These are phyloP conservation scores for Orthonychiurus folsomi DNA, from an alignment of 2,888 invertebrate genomes.

Conservation along the genomic window DNA sequence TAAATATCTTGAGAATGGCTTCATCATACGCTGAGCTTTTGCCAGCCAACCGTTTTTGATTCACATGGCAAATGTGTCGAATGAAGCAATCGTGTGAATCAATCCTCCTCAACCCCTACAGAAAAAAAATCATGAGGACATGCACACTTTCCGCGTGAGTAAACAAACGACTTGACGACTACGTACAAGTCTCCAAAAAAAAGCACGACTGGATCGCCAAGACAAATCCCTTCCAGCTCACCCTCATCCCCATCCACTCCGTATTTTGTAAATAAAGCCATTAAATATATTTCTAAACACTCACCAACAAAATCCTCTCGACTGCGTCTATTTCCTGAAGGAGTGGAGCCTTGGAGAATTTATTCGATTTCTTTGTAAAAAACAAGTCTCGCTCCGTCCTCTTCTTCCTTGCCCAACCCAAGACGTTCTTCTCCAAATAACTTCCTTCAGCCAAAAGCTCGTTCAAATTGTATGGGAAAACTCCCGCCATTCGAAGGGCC, in stretches of 20 bases:
- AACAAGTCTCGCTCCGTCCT: conserved; percentile 29
- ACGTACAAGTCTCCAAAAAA: too few species aligned
- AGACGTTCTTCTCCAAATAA: conserved; percentile 17
- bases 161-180: too few species aligned
- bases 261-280: conserved; percentile 3
- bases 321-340: conserved; percentile 33
- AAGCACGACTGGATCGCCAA: too few species aligned
- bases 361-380: conserved; percentile 27
- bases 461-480: conserved; percentile 34
- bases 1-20: conserved; percentile 29
- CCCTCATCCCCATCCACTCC: too few species aligned
- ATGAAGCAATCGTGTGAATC: conserved; percentile 37
- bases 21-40: conserved; percentile 26
- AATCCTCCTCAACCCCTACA: conserved; percentile 30
- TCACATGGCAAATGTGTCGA: conserved; percentile 34
- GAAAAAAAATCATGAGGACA: conserved; percentile 1
- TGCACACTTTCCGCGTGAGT: conserved; percentile 4
- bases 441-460: conserved; percentile 24
- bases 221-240: too few species aligned
- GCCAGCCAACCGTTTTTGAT: conserved; percentile 29
- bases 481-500: conserved; percentile 30
- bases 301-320: conserved; percentile 32
- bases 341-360: conserved; percentile 31
- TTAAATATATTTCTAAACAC: background rate
- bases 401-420: conserved; percentile 19